Conservation (phyloP, 2,888 invertebrate genomes). For the Oscheius sp. region DNA sequence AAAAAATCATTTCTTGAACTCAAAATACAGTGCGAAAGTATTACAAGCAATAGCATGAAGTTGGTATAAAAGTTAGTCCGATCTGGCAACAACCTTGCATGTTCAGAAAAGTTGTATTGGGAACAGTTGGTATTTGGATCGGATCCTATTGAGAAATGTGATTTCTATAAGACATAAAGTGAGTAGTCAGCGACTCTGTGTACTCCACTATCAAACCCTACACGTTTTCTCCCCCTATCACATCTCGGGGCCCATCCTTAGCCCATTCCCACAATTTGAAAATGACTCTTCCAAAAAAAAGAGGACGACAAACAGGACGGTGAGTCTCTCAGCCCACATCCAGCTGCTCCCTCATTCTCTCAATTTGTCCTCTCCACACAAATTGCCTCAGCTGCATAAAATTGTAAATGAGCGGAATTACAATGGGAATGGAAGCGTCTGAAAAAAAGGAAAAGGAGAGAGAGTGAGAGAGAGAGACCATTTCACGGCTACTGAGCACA, state of each 20-base stretch:
- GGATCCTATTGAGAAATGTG: no score
- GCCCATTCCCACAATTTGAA: constrained; percentile 20
- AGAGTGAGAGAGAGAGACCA: neutral
- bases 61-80: no score
- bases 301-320: constrained; percentile 8
- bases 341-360: constrained; percentile 7
- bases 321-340: constrained; percentile 3
- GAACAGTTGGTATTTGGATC: no score
- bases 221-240: neutral
- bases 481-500: constrained; percentile 11
- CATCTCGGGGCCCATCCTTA: neutral
- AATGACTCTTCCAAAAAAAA: constrained; percentile 26
- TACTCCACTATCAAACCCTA: neutral
- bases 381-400: constrained; percentile 30
- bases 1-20: no score
- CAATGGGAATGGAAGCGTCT: neutral
- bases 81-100: no score
- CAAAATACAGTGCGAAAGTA: no score
- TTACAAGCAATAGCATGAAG: no score
- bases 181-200: no score
- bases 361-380: constrained; percentile 10
- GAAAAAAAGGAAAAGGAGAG: neutral
- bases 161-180: no score
- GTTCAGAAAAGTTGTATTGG: no score
- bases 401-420: constrained; percentile 29